These are phyloP conservation scores for Hydrophis major DNA, from an alignment of 2,797 vertebrate species.

Conservation along the genomic window DNA sequence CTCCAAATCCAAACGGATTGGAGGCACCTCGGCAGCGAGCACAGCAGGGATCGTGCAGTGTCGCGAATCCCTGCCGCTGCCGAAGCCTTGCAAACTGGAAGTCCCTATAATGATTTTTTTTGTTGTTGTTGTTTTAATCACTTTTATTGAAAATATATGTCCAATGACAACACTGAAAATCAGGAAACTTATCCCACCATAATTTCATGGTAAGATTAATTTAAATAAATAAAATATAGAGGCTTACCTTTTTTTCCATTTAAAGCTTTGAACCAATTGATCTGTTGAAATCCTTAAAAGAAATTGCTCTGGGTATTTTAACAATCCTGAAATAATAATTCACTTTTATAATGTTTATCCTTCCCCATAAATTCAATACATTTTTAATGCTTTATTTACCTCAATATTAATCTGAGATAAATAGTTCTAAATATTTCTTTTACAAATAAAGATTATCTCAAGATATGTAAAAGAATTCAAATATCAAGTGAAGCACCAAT, in stretches of 20 bases:
- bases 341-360: background rate
- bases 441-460: background rate
- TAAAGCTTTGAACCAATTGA: background rate
- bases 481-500: background rate
- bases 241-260: background rate
- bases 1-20: too few species aligned
- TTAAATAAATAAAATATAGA: background rate
- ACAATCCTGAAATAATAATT: background rate
- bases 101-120: background rate
- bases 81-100: too few species aligned
- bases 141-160: background rate
- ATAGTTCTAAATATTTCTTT: background rate
- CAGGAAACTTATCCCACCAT: background rate
- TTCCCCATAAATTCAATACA: background rate
- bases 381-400: background rate
- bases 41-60: too few species aligned
- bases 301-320: background rate
- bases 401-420: background rate
- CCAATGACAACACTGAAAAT: background rate
- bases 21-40: too few species aligned
- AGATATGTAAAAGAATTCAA: background rate
- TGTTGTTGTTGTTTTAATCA: background rate
- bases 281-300: background rate
- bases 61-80: too few species aligned
- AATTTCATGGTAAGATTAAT: background rate